Conservation (phyloP, 92 coral and sea anemone genomes). For the Heliopora coerulea region DNA sequence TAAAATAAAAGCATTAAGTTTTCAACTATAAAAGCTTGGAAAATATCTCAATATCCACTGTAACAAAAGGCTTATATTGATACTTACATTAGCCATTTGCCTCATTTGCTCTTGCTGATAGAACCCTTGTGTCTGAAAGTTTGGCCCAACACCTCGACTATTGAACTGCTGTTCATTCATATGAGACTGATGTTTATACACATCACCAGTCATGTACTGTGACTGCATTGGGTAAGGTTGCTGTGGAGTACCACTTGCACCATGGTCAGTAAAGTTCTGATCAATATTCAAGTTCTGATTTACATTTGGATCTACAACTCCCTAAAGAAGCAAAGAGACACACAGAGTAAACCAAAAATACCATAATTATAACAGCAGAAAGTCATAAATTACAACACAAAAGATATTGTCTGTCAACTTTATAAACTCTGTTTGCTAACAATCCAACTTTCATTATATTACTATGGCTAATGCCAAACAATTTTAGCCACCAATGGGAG, state of each 20-base stretch:
- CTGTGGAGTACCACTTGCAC: background rate
- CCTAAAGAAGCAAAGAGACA: background rate
- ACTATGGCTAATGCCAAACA: too few relatives aligned
- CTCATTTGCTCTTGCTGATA: constrained; percentile 40
- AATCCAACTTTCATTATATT: too few relatives aligned
- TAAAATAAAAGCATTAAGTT: too few relatives aligned
- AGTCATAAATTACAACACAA: too few relatives aligned
- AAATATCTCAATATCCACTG: too few relatives aligned
- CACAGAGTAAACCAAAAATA: background rate
- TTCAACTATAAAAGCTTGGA: too few relatives aligned
- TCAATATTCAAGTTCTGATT: constrained; percentile 21
- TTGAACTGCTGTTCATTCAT: constrained; percentile 4
- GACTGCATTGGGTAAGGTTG: constrained; percentile 31
- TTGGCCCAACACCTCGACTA: background rate
- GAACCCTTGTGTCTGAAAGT: constrained; percentile 4
- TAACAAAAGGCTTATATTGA: too few relatives aligned
- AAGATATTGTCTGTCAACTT: too few relatives aligned
- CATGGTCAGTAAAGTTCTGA: constrained; percentile 9
- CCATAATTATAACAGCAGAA: background rate
- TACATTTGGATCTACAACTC: constrained; percentile 6
- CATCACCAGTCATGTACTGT: constrained; percentile 17
- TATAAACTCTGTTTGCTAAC: too few relatives aligned
- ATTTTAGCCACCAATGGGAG: too few relatives aligned
- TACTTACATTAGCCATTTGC: constrained; percentile 37
- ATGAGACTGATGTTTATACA: constrained; percentile 10